Conservation (phyloP, 2,797 vertebrate genomes). For the Acanthurus tractus region DNA sequence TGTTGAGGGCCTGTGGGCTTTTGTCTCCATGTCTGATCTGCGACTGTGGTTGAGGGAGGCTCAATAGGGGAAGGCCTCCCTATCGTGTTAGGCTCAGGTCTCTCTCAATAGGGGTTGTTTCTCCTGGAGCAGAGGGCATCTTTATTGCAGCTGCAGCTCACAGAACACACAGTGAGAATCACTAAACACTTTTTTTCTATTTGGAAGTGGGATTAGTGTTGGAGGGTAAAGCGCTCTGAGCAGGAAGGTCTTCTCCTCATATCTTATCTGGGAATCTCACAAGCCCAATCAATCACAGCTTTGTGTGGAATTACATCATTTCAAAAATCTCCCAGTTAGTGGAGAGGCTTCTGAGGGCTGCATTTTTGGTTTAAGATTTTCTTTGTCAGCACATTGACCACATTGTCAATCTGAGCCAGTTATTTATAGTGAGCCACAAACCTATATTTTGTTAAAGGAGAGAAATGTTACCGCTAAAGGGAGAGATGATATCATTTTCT, state of each 20-base stretch:
- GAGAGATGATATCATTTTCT: constrained; percentile 12
- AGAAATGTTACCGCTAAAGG: neutral
- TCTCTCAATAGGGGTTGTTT: constrained; percentile 57
- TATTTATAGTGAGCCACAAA: constrained; percentile 49
- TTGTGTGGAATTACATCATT: constrained; percentile 47
- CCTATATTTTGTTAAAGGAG: constrained; percentile 17
- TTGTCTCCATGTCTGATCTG: constrained; percentile 71
- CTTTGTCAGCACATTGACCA: constrained; percentile 44
- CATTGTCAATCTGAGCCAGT: constrained; percentile 32
- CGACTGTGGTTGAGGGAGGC: constrained; percentile 55
- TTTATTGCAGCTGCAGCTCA: constrained; percentile 45
- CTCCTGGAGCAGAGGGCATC: constrained; percentile 42
- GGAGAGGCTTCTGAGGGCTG: constrained; percentile 34
- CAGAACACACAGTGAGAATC: constrained; percentile 19
- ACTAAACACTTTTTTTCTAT: constrained; percentile 34
- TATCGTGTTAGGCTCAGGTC: constrained; percentile 61
- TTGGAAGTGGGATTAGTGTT: constrained; percentile 32
- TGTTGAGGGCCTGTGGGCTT: constrained; percentile 63
- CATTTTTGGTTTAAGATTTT: constrained; percentile 28
- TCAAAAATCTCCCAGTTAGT: constrained; percentile 38
- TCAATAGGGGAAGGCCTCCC: constrained; percentile 60
- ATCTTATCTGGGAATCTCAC: constrained; percentile 47
- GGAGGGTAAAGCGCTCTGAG: neutral
- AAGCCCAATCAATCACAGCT: constrained; percentile 15
- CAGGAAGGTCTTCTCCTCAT: constrained; percentile 9